Evolutionary conservation across 2,888 invertebrate genomes (phyloP).

Genomic region (Stenodema calcarata): DNA sequence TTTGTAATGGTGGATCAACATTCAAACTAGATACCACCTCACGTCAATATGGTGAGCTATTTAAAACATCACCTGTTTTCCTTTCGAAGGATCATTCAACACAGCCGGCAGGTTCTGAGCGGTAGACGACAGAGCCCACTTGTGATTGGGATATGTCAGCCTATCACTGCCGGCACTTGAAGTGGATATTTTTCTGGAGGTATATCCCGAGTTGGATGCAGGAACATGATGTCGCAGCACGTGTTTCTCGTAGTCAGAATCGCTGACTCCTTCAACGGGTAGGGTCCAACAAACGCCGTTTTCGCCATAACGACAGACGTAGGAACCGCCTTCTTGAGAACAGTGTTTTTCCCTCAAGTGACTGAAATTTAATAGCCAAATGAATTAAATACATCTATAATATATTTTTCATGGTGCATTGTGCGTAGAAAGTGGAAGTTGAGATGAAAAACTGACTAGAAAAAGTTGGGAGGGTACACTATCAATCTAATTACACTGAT

Average conservation of each 20-base stretch:
- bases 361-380: conserved; percentile 61
- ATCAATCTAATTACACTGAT: no score
- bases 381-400: no score
- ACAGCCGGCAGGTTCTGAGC: conserved; percentile 95
- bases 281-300: conserved; percentile 85
- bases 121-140: conserved; percentile 89
- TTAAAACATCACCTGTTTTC: conserved; percentile 74
- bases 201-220: not conserved
- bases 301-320: conserved; percentile 85
- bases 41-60: no score
- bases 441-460: no score
- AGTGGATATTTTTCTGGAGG: conserved; percentile 60
- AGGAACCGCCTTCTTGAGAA: conserved; percentile 83
- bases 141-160: conserved; percentile 54
- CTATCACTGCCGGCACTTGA: conserved; percentile 55
- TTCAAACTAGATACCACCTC: no score
- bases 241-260: conserved; percentile 87
- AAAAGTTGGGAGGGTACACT: no score
- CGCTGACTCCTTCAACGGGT: conserved; percentile 88
- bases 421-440: no score
- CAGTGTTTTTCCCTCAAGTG: conserved; percentile 83
- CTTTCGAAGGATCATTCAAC: conserved; percentile 90
- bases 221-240: conserved; percentile 62
- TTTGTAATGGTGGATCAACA: no score
- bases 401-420: no score